phyloP scores from a whole-genome alignment of 2,113 vertebrate genomes.

The Arenaria interpres region DNA sequence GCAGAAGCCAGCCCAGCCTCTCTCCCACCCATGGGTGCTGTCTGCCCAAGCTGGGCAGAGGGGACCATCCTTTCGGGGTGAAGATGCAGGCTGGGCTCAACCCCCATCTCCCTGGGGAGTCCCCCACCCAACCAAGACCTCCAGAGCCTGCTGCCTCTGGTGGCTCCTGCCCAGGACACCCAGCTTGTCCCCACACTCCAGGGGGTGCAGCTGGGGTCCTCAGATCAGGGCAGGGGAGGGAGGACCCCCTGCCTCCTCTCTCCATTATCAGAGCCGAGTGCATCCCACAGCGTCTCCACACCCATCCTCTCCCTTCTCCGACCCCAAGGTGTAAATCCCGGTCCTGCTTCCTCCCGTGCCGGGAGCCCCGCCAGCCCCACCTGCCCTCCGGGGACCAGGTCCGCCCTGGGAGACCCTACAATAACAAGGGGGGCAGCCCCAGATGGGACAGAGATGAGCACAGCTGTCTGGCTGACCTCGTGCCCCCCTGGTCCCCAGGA shows the following conservation, averaged over 20 bases:
- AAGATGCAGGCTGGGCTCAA: neutral
- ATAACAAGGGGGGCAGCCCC: neutral
- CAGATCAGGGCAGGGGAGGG: no score
- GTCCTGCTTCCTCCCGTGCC: neutral
- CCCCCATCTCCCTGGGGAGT: rapidly evolving
- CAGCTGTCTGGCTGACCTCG: rapidly evolving
- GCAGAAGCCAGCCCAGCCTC: neutral
- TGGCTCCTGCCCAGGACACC: neutral
- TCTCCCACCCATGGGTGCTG: neutral
- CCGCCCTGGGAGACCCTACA: neutral
- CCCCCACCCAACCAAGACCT: neutral
- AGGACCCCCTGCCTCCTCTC: neutral
- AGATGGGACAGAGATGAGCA: neutral
- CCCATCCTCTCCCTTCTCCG: neutral
- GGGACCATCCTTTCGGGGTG: neutral
- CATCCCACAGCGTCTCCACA: rapidly evolving
- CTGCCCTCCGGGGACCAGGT: neutral
- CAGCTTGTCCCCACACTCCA: neutral
- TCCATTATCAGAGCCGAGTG: rapidly evolving
- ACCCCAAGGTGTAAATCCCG: neutral
- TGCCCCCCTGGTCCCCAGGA: neutral
- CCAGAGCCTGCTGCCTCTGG: neutral
- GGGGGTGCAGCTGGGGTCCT: no score
- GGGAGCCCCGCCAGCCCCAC: neutral
- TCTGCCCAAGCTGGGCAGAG: neutral